Evolutionary conservation across 2,797 vertebrate species (phyloP).

Genomic region (Anomalospiza imberbis): DNA sequence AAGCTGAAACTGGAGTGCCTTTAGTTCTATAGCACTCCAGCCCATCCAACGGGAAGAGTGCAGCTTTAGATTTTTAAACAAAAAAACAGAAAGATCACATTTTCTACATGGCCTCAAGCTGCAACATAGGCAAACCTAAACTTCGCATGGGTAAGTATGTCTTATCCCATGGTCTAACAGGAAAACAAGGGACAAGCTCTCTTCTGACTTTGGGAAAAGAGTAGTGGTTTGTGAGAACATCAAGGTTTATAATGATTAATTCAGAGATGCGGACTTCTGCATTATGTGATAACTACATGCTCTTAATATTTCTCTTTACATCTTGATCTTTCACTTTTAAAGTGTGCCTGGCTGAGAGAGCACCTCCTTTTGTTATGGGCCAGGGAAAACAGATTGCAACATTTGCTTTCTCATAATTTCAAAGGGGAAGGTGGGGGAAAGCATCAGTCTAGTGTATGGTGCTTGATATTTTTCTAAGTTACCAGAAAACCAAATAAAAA

Average conservation of each 20-base stretch:
- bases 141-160: background rate
- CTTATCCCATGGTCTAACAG: background rate
- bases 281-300: background rate
- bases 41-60: background rate
- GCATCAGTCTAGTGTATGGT: accelerated
- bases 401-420: background rate
- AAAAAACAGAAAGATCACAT: background rate
- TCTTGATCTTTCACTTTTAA: background rate
- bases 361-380: background rate
- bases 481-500: background rate
- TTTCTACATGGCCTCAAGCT: background rate
- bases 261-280: background rate
- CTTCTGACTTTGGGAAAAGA: background rate
- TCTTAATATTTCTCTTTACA: background rate
- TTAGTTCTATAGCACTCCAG: background rate
- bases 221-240: background rate
- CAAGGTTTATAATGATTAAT: background rate
- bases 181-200: background rate
- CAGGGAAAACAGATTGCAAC: background rate
- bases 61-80: background rate
- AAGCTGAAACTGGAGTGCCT: background rate
- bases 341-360: background rate
- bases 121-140: background rate
- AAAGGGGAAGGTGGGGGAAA: background rate
- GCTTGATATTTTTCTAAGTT: background rate